Percentiles rank a stretch among this genome's conserved stretches.
phyloP scores from a whole-genome alignment of 2,113 vertebrate species.

The Dasyurus viverrinus region DNA sequence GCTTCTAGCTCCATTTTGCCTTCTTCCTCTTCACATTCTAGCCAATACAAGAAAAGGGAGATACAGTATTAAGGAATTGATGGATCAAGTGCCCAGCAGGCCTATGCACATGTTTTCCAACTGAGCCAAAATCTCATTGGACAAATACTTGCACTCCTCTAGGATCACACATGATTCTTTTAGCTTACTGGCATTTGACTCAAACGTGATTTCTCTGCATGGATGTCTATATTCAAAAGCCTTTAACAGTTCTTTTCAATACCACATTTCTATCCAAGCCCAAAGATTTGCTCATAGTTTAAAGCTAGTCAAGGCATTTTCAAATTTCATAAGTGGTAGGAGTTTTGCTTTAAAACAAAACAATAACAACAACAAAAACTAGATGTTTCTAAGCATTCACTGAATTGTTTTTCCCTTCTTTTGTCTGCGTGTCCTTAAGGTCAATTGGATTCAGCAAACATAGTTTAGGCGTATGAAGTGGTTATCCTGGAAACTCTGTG shows the following conservation, averaged over 20 bases:
- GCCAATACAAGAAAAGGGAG: not conserved
- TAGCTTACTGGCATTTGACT: not conserved
- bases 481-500: slow-evolving; percentile 42
- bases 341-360: not conserved
- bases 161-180: rapidly evolving
- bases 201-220: not conserved
- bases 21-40: not conserved
- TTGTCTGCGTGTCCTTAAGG: not conserved
- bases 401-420: not conserved
- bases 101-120: not conserved
- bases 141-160: not conserved
- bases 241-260: not conserved
- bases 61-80: not conserved
- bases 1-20: not conserved
- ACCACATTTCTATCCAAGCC: not conserved
- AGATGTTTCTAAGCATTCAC: rapidly evolving
- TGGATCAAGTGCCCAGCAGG: not conserved
- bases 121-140: not conserved
- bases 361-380: too few species aligned
- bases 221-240: not conserved
- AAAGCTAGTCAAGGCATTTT: not conserved
- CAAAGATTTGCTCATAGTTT: not conserved
- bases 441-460: slow-evolving; percentile 21
- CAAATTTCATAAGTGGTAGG: not conserved
- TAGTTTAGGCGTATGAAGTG: not conserved